A percentile compares a stretch with the other conserved stretches of the same genome.
Conservation (phyloP, 2,888 invertebrate species). For the Unio delphinus region DNA sequence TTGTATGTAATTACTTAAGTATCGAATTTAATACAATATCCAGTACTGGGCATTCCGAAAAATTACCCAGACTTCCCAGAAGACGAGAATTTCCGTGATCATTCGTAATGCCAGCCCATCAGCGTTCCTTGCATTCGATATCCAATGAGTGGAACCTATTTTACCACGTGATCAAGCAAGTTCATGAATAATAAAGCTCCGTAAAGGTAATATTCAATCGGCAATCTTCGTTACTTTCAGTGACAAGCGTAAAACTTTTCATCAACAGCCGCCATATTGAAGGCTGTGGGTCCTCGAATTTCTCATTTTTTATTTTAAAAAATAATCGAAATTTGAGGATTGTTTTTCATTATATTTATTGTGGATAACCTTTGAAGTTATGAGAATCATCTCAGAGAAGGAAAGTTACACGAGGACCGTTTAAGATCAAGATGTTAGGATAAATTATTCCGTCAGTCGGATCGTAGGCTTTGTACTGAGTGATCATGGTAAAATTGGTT, state of each 20-base stretch:
- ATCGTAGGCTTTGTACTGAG: conserved; percentile 10
- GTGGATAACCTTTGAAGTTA: conserved; percentile 24
- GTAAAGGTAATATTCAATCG: conserved; percentile 59
- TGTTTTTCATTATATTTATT: too few relatives aligned
- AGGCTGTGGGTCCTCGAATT: conserved; percentile 83
- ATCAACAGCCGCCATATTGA: conserved; percentile 97
- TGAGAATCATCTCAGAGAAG: conserved; percentile 15
- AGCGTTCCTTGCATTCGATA: too few relatives aligned
- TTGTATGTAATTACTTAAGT: too few relatives aligned
- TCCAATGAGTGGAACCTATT: not conserved
- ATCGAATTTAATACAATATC: too few relatives aligned
- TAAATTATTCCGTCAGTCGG: conserved; percentile 36
- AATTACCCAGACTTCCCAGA: too few relatives aligned
- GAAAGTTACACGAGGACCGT: conserved; percentile 18
- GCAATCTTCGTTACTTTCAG: conserved; percentile 77
- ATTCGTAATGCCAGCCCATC: too few relatives aligned
- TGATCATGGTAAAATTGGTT: not conserved
- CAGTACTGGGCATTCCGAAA: too few relatives aligned
- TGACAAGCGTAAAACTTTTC: conserved; percentile 96
- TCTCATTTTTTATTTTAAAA: conserved; percentile 76
- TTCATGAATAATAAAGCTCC: conserved; percentile 65
- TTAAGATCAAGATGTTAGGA: conserved; percentile 40
- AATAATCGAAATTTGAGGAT: conserved; percentile 1
- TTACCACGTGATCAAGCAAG: conserved; percentile 51
- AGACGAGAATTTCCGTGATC: too few relatives aligned